Evolutionary conservation across 2,888 invertebrate genomes (phyloP), one percentile per base, ranked within the genome.

Genomic region (Galeruca laticollis): DNA sequence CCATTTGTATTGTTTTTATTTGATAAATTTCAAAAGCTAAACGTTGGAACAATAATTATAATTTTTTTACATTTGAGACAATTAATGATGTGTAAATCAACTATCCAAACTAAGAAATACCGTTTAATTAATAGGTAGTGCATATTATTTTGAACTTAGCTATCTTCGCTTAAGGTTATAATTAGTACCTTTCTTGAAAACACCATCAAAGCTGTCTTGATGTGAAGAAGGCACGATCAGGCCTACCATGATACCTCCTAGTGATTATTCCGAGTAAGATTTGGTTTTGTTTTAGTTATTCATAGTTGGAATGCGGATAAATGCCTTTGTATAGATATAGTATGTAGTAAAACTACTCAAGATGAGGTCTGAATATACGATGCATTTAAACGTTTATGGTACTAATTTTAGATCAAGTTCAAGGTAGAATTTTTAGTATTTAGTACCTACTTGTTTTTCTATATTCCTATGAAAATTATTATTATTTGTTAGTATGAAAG

Each of bases 281-380:
- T 63, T 59, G 54, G 54, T 69, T 69, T 65, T 69, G 47, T 69
- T 65, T 63, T 56, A 64, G 47, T 59, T 64, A 64, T 69, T 15
- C 60, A 65, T 52, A 60, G 56, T 18, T 70, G 71, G 73, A 75
- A 75, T 75, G 75, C 73, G 75, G 75, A 75, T 75, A 75, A 75
- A 74, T 63, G 73, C 71, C 69, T 70, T 64, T 57, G 33, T 59
- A 71, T 73, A 56, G 61, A 60, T 68, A 60, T 54, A 15, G 18
- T 18, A 31, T 54, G 37, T 26, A 54, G 54, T 47, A 52, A 31
- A 35, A 51, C 40, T 47, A 49, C 33, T 8, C 15, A 40, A 40
- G 52, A 62, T 37, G 54, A 18, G 15, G 1, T 15, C 43, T 26
- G 18, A 11, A 33, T 26, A 9, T 49, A 52, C 52, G 37, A 62